Conservation (phyloP, 2,888 invertebrate genomes). For the Patella caerulea region DNA sequence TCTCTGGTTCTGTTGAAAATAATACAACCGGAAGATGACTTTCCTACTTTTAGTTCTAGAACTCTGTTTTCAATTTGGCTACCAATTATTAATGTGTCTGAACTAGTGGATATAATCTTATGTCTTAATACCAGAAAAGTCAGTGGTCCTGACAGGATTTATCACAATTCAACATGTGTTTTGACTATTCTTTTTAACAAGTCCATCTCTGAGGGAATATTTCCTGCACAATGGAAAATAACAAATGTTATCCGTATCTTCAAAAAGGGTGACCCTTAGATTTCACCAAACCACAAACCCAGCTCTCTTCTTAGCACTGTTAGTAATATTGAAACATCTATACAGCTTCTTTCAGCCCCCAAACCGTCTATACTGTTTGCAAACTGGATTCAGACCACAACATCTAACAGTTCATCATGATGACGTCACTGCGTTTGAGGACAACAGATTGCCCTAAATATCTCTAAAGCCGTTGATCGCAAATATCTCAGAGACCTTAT, state of each 20-base stretch:
- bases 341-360: too few relatives aligned
- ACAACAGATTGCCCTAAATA: neutral
- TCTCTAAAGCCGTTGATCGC: neutral
- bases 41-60: neutral
- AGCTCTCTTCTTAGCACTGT: too few relatives aligned
- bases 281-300: too few relatives aligned
- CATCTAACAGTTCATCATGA: neutral
- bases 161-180: neutral
- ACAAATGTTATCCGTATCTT: too few relatives aligned
- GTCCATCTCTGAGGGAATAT: neutral
- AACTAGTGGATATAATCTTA: too few relatives aligned
- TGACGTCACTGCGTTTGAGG: neutral
- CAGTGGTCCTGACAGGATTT: neutral
- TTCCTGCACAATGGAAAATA: too few relatives aligned
- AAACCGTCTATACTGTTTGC: neutral
- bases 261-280: too few relatives aligned
- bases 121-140: neutral
- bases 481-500: constrained; percentile 17
- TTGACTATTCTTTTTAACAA: neutral
- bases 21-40: neutral
- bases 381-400: neutral
- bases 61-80: neutral
- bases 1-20: neutral
- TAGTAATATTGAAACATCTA: neutral
- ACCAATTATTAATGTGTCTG: neutral